Evolutionary conservation across 2,113 vertebrate species (phyloP), one percentile per base, ranked within the genome.

Genomic region (Ochotona curzoniae): DNA sequence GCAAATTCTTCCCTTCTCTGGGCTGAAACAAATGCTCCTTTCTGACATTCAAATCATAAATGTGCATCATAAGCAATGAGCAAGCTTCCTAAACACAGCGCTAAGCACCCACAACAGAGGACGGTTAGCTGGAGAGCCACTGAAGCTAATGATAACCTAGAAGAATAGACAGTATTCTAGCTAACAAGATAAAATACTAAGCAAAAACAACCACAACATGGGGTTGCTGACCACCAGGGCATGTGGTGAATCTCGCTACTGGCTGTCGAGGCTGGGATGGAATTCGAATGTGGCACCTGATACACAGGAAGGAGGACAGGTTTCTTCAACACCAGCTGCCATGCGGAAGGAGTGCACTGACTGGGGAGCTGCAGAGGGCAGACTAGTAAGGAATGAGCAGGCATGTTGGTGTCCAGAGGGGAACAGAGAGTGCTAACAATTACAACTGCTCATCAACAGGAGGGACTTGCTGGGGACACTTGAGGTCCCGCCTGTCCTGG

Each of bases 241-340:
- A 12, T 10, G 4, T 3, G 44, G 30, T 2, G 67, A 84, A 17
- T 9, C 15, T 7, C 32, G 18, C 0, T 17, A 14, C 4, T 73
- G 10, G 26, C 2, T 49, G 18, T 9, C 17, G 51, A 66, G 57
- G 67, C 3, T 61, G 8, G 15, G 3, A 35, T 23, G 44, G 23
- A 3, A 64, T 74, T 91, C 4, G 1, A 47, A 84, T 14, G 35
- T 57, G 38, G 71, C 49, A 74, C n/a, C 5, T 30, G 51, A 90
- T 44, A n/a, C 69, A 51, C n/a, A 2, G 75, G 57, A 28, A 75
- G 88, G 70, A 89, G 75, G 18, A 23, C 5, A 28, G 5, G 21
- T 54, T 82, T 80, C 63, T 94, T 30, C 75, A 38, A 87, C 30
- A 28, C 49, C 61, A 49, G 66, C 18, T 70, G 26, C n/a, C 17